Percentiles rank a stretch among this genome's conserved stretches.
Conservation (phyloP, 2,113 vertebrate genomes). For the Sphyrna mokarran region DNA sequence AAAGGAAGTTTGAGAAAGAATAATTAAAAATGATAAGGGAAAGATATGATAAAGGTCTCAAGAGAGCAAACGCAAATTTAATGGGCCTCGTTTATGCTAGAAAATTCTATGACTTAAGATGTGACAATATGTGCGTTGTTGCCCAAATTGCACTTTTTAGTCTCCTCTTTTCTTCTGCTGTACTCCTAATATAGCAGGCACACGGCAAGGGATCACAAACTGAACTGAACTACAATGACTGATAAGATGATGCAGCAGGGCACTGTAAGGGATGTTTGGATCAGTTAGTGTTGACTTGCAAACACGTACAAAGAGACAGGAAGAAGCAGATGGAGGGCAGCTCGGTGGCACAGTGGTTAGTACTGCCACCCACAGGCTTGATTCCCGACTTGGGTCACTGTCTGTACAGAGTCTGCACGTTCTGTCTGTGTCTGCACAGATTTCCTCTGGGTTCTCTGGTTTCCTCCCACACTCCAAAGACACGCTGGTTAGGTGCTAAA, state of each 20-base stretch:
- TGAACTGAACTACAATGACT: not conserved
- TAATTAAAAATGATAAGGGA: not conserved
- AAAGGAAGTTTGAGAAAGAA: not conserved
- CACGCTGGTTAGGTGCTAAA: too few relatives aligned
- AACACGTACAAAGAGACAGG: not conserved
- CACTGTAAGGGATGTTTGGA: not conserved
- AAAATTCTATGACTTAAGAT: not conserved
- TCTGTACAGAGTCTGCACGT: too few relatives aligned
- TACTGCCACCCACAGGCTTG: too few relatives aligned
- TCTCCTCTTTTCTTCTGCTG: not conserved
- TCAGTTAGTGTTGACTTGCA: not conserved
- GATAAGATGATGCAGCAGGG: not conserved
- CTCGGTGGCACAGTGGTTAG: too few relatives aligned
- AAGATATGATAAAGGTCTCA: not conserved
- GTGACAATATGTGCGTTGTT: not conserved
- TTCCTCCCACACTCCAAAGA: too few relatives aligned
- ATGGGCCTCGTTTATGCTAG: not conserved
- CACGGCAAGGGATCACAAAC: not conserved
- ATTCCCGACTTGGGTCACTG: too few relatives aligned
- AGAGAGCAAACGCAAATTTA: not conserved
- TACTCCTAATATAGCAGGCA: not conserved
- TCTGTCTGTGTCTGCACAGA: too few relatives aligned
- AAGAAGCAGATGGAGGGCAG: not conserved
- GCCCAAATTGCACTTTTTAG: not conserved
- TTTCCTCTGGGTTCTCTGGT: too few relatives aligned